Percentiles rank a stretch among this genome's conserved stretches.
Conservation (phyloP, 2,797 vertebrate species). For the Cichlasoma orientale region DNA sequence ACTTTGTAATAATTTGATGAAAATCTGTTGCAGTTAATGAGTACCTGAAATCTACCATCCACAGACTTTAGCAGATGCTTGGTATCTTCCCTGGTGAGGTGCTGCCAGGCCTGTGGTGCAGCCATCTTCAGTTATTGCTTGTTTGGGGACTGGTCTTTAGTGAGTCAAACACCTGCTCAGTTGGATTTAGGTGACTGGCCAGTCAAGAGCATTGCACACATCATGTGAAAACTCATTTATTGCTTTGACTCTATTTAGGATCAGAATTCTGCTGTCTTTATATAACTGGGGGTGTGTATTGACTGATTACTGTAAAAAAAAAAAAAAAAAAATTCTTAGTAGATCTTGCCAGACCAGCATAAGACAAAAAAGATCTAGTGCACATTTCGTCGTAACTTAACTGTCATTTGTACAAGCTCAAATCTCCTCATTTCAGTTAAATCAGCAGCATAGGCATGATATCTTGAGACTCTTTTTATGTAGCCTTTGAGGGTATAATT, state of each 20-base stretch:
- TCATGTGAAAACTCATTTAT: neutral
- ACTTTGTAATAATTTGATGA: neutral
- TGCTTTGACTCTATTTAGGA: conserved; percentile 5
- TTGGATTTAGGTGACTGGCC: conserved; percentile 25
- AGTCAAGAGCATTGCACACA: conserved; percentile 14
- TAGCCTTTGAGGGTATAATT: conserved; percentile 75
- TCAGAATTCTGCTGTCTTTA: neutral
- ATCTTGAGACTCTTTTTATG: conserved; percentile 65
- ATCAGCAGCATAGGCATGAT: conserved; percentile 46
- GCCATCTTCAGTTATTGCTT: conserved; percentile 50
- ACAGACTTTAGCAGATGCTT: conserved; percentile 28
- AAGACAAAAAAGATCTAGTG: conserved; percentile 16
- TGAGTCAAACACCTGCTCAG: conserved; percentile 42
- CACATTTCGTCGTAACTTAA: conserved; percentile 16
- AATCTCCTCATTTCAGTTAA: conserved; percentile 51
- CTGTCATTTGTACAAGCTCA: conserved; percentile 20
- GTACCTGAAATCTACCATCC: conserved; percentile 17
- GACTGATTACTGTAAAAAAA: neutral
- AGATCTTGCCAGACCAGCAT: conserved; percentile 2
- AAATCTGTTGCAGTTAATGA: conserved; percentile 6
- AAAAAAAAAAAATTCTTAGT: conserved; percentile 6
- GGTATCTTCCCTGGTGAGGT: conserved; percentile 18
- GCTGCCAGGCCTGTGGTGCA: conserved; percentile 28
- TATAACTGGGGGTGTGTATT: neutral
- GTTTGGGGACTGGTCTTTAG: conserved; percentile 31